Base-by-base conservation (phyloP, 2,888 invertebrate species). In the Griposia aprilina region DNA sequence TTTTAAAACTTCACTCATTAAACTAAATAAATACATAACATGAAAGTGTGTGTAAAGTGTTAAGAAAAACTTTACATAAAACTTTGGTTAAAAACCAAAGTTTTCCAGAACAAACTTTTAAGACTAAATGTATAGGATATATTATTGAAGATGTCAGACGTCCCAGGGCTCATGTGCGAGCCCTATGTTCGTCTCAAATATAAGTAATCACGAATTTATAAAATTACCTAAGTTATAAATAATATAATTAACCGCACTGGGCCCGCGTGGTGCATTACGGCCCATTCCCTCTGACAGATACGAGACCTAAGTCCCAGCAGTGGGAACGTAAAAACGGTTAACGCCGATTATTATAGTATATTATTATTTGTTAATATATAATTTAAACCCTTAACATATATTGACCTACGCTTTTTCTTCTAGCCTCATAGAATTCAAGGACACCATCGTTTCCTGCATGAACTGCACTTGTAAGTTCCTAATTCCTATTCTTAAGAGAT, bases 91-190 rank as follows among this genome's bases (percentile, higher is more conserved):
- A 4, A 4, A 5, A 65, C 15, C 5, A 10, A 17, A 65, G 45
- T 6, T 45, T 10, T 17, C n/a, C 5, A 45, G 6, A n/a, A 45
- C 6, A 10, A 41, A 8, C 41, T 0, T 15, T 23, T 41, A 63
- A 4, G 15, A 8, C 20, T 5, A 20, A 20, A 30, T 20, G 0
- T 20, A 1, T 30, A 20, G 8, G 7, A 59, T 8, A 8, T 17
- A 8, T 26, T 17, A 26, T 23, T n/a, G 10, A 60, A 30, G 17
- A 60, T 60, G 66, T 6, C 3, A 0, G 6, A 26, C 11, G 11
- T 13, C 1, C 26, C 26, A 0, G 0, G 3, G 0, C 0, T 7
- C 1, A 13, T 26, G 0, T 67, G 66, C 7, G 26, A 26, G 7
- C 7, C 20, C 0, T 66, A 20, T 26, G 4, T 2, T 7, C 20